Evolutionary conservation across 2,888 invertebrate species (phyloP).

Genomic region (Brachynemurus nebulosus): DNA sequence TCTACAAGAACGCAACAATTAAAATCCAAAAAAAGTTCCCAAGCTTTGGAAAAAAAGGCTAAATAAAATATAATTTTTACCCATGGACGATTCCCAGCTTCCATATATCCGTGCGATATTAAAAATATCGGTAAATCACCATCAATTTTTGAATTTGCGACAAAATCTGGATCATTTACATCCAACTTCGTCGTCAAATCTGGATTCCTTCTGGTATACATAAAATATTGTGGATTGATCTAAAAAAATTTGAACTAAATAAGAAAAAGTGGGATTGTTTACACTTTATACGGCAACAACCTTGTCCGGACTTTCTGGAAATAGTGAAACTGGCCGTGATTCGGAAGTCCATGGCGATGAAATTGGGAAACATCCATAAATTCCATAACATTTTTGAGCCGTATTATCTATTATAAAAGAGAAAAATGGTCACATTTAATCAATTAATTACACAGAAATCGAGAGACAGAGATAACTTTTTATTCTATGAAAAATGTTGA

Average conservation of each 20-base stretch:
- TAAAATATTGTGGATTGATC: slow-evolving; percentile 45
- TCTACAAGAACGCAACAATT: slow-evolving; percentile 34
- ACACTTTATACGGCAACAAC: slow-evolving; percentile 24
- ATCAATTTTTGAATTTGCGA: slow-evolving; percentile 47
- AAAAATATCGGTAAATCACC: slow-evolving; percentile 52
- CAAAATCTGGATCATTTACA: slow-evolving; percentile 49
- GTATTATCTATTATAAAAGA: too few species aligned
- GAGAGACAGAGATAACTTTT: too few species aligned
- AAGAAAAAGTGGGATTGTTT: neutral
- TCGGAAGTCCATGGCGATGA: slow-evolving; percentile 65
- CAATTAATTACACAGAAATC: too few species aligned
- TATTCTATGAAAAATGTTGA: too few species aligned
- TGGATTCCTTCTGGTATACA: slow-evolving; percentile 39
- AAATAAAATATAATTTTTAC: slow-evolving; percentile 36
- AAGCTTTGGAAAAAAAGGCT: too few species aligned
- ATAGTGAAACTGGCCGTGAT: slow-evolving; percentile 62
- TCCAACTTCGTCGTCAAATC: slow-evolving; percentile 45
- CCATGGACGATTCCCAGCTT: slow-evolving; percentile 70
- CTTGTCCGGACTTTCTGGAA: slow-evolving; percentile 56
- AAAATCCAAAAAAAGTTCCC: neutral
- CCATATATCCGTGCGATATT: slow-evolving; percentile 77
- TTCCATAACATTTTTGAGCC: slow-evolving; percentile 52
- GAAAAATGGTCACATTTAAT: too few species aligned
- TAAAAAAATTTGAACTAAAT: slow-evolving; percentile 24
- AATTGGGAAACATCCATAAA: slow-evolving; percentile 69